These are phyloP conservation scores for Gari tellinella DNA, from an alignment of 2,888 invertebrate genomes.

Conservation along the genomic window DNA sequence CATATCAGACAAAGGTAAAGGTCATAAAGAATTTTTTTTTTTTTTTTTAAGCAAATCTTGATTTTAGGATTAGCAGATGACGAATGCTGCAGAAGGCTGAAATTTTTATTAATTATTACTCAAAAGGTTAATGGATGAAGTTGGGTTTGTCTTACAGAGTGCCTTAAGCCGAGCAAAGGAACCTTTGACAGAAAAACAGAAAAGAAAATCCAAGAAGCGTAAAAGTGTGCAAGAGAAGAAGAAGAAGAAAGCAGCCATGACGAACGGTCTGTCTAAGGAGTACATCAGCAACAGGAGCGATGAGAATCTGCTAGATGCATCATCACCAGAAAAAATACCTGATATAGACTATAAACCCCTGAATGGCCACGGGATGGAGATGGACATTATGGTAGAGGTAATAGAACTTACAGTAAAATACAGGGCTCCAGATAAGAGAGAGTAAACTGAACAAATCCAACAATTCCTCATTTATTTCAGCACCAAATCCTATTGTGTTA, in stretches of 20 bases:
- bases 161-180: slow-evolving; percentile 76
- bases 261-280: slow-evolving; percentile 71
- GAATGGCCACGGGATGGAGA: slow-evolving; percentile 42
- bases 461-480: too few species aligned
- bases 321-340: slow-evolving; percentile 37
- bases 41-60: too few species aligned
- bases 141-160: slow-evolving; percentile 66
- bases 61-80: too few species aligned
- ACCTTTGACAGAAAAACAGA: slow-evolving; percentile 65
- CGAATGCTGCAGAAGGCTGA: too few species aligned
- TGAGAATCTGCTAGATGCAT: slow-evolving; percentile 70
- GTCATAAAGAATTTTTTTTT: too few species aligned
- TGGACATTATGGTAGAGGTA: slow-evolving; percentile 36
- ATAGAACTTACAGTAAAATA: too few species aligned
- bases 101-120: too few species aligned
- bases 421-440: too few species aligned
- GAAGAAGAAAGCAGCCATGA: slow-evolving; percentile 59
- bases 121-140: too few species aligned
- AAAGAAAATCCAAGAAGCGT: slow-evolving; percentile 59
- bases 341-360: slow-evolving; percentile 49
- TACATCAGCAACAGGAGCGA: slow-evolving; percentile 71
- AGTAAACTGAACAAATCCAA: too few species aligned
- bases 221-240: slow-evolving; percentile 62
- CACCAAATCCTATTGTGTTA: too few species aligned
- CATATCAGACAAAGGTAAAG: too few species aligned